These are phyloP conservation scores for Holotrichia oblita DNA, from an alignment of 1,140 invertebrate genomes.

Conservation along the genomic window DNA sequence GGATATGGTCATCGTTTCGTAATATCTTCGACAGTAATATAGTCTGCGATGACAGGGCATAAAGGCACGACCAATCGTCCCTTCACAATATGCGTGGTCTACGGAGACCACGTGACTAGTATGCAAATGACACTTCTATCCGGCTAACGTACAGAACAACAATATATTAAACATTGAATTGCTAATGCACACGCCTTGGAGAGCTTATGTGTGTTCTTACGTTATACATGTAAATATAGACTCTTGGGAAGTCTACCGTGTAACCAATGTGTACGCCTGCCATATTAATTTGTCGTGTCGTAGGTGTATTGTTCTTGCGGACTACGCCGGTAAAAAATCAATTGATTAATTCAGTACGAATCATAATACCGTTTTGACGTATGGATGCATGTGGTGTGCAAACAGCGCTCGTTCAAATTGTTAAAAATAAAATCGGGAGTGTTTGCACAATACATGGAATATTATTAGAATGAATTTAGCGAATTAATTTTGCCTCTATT, in stretches of 20 bases:
- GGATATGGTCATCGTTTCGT: not conserved
- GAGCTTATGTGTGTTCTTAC: slow-evolving; percentile 25
- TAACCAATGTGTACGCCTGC: not conserved
- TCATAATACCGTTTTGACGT: not conserved
- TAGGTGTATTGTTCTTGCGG: slow-evolving; percentile 27
- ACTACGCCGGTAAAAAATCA: not conserved
- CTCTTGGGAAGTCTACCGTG: slow-evolving; percentile 34
- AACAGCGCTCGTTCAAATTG: no score
- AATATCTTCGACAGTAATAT: not conserved
- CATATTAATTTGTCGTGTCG: slow-evolving; percentile 28
- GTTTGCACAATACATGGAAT: not conserved
- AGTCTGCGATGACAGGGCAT: slow-evolving; percentile 31
- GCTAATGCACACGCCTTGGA: slow-evolving; percentile 33
- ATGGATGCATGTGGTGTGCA: not conserved
- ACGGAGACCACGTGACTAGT: slow-evolving; percentile 22
- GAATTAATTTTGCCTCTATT: no score
- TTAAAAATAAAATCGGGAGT: not conserved
- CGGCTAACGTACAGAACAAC: slow-evolving; percentile 25
- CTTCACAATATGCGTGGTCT: slow-evolving; percentile 27
- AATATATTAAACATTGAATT: slow-evolving; percentile 33
- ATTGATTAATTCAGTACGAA: not conserved
- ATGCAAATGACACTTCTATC: slow-evolving; percentile 36
- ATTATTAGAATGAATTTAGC: no score
- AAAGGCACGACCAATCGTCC: slow-evolving; percentile 23
- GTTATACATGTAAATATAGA: slow-evolving; percentile 29